phyloP scores from a whole-genome alignment of 2,113 vertebrate species.

The Silurus glanis region DNA sequence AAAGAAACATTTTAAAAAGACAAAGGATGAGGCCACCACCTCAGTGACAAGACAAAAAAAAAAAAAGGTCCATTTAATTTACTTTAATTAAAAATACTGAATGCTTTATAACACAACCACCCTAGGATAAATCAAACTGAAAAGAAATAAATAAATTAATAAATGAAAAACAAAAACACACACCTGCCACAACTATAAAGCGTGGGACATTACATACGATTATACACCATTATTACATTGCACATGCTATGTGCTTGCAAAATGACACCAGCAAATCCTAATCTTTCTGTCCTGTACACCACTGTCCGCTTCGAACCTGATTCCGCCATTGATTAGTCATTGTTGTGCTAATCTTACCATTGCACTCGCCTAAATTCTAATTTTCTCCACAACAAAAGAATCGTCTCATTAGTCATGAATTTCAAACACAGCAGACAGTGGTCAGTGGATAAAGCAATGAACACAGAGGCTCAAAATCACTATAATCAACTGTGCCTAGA shows the following conservation, averaged over 20 bases:
- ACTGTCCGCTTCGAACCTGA: constrained; percentile 15
- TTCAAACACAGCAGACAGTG: constrained; percentile 39
- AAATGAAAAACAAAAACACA: background rate
- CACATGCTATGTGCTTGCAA: background rate
- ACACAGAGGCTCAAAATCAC: constrained; percentile 40
- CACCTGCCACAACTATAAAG: background rate
- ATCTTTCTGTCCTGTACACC: constrained; percentile 16
- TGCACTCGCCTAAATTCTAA: constrained; percentile 34
- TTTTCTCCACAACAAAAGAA: constrained; percentile 35
- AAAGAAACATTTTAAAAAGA: background rate
- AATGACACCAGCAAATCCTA: background rate
- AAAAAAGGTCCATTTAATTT: background rate
- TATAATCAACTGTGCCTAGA: constrained; percentile 28
- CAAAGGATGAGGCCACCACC: background rate
- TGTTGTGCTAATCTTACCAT: constrained; percentile 41
- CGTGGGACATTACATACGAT: constrained; percentile 1
- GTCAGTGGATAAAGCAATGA: constrained; percentile 37
- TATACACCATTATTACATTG: constrained; percentile 19
- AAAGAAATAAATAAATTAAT: background rate
- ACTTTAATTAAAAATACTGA: background rate
- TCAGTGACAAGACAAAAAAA: no score
- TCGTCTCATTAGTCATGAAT: constrained; percentile 36
- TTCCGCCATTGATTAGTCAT: constrained; percentile 43
- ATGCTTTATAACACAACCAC: background rate
- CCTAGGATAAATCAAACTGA: background rate